phyloP scores from a whole-genome alignment of 30 jellyfish, hydroid and myxozoan species.

The Nemopilema nomurai region DNA sequence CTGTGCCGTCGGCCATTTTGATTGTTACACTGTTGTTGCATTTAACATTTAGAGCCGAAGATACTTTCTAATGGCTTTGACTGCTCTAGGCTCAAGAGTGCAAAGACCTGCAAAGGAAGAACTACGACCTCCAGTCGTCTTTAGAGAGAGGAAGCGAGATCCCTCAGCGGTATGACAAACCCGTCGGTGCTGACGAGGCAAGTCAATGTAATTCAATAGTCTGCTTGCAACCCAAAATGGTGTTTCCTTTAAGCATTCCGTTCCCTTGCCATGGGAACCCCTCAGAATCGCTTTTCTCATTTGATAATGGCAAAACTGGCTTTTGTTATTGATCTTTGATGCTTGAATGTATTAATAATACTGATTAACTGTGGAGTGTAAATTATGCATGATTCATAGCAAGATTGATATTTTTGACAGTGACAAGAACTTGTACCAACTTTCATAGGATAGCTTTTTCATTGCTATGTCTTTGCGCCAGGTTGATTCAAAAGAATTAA shows the following conservation, averaged over 20 bases:
- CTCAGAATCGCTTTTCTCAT: no score
- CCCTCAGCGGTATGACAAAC: slow-evolving; percentile 9
- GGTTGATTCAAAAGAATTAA: slow-evolving; percentile 39
- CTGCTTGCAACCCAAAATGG: no score
- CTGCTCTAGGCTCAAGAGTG: slow-evolving; percentile 24
- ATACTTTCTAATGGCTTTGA: no score
- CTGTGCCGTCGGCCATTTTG: no score
- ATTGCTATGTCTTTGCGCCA: background rate
- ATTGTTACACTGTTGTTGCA: no score
- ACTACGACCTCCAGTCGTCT: slow-evolving; percentile 23
- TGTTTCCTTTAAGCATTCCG: no score
- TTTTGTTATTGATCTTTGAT: no score
- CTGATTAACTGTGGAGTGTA: background rate
- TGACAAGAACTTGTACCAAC: background rate
- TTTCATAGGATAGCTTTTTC: background rate
- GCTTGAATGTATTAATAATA: no score
- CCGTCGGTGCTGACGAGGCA: slow-evolving; percentile 50
- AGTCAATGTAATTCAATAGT: background rate
- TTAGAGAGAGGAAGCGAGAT: slow-evolving; percentile 16
- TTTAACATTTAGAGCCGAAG: no score
- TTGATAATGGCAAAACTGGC: no score
- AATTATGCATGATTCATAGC: no score
- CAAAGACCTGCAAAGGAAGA: slow-evolving; percentile 28
- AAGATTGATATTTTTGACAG: background rate
- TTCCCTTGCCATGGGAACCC: no score